Base-by-base conservation (phyloP, 1,140 invertebrate genomes). In the Parapsyche elsis region DNA sequence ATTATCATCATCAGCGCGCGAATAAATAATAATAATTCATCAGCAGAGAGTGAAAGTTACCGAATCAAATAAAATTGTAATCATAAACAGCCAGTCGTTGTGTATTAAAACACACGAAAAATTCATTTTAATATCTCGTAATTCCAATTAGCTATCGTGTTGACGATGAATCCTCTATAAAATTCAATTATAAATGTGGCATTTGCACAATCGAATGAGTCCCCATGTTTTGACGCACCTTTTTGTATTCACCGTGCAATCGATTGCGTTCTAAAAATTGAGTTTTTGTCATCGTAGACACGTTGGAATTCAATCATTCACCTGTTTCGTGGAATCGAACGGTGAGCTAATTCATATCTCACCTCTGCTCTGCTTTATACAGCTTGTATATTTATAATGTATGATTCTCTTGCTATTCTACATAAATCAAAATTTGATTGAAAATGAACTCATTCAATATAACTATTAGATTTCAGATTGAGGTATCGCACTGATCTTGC, bases 21-120 rank as follows among this genome's bases (percentile, higher is more conserved):
- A 67, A 67, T 67, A 67, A 67, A 67, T 67, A 67, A 67, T 67
- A 38, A 38, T 67, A 67, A 67, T 67, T 67, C 64, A 67, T 23
- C 59, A 16, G 7, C 53, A 64, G n/a, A 61, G 57, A 61, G 64
- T 67, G 64, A 67, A 67, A 67, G 64, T 67, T 67, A 24, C 64
- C 64, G 24, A 67, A 26, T 23, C 64, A 26, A 67, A 26, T 67
- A 5, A 24, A 26, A 67, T 26, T 67, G 4, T 23, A 4, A 38
- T 53, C 49, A 16, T 53, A 53, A 53, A 53, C 49, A 38, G 7
- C 30, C 2, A 38, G 7, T 38, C n/a, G n/a, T n/a, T n/a, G n/a
- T n/a, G n/a, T n/a, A n/a, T n/a, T n/a, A n/a, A 38, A 7, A 38
- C 30, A 38, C 7, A 4, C 30, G 30, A 38, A 38, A 38, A 38